Evolutionary conservation across 2,113 vertebrate genomes (phyloP), one percentile per base, ranked within the genome.

Genomic region (Tupaia tana): DNA sequence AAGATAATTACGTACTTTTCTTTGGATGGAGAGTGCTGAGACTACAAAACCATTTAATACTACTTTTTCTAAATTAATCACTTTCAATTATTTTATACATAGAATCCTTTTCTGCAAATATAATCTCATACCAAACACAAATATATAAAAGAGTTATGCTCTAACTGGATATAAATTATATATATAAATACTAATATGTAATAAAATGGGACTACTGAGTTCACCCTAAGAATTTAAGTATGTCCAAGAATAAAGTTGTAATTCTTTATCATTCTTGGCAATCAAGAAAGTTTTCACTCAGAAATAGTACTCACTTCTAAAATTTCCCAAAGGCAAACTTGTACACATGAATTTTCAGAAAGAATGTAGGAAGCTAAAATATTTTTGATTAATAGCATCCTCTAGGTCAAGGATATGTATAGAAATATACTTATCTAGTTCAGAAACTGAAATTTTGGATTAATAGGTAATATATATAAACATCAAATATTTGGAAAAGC

Each of bases 51-150:
- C 70, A 63, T 7, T 85, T 85, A 59, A 87, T 43, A 79, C 0
- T 75, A 4, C 7, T 90, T 94, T 85, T 89, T 43, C 16, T 83
- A 67, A 92, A 77, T 58, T 70, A 95, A 80, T 73, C 64, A 87
- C 73, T 85, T 69, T 71, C 73, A 90, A 78, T 83, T 86, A 75
- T 52, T 73, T 96, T 88, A 69, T 43, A 92, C 93, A 13, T 59
- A 84, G 59, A 96, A 13, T 19, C 7, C 22, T 92, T 22, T 87
- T 73, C 13, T 92, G 27, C n/a, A 69, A 75, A 22, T 93, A 20
- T 75, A 71, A 34, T 74, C 9, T 59, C 24, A 34, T 93, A 71
- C 25, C 34, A 80, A 80, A 74, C 3, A 43, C 8, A 2, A 78
- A 83, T 58, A 29, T 14, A 75, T 3, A 80, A 92, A 86, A 71